Evolutionary conservation across 2,797 vertebrate genomes (phyloP).

Genomic region (Notoglanidium macrostoma): DNA sequence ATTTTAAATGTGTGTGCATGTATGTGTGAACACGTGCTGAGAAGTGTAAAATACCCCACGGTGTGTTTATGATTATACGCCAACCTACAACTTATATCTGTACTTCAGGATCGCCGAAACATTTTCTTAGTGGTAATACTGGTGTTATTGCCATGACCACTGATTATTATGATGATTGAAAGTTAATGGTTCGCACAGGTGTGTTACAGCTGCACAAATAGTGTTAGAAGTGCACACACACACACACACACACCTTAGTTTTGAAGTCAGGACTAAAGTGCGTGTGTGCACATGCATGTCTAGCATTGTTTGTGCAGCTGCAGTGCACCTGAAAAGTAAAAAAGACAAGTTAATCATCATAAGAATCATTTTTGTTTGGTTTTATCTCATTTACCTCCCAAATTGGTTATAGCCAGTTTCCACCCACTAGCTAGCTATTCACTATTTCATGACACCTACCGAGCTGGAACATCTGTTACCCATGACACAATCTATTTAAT

Average conservation of each 20-base stretch:
- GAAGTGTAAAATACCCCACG: not conserved
- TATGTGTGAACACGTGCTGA: not conserved
- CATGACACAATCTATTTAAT: not conserved
- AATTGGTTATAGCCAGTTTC: not conserved
- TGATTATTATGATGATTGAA: conserved; percentile 22
- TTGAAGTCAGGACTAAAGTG: not conserved
- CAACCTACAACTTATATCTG: not conserved
- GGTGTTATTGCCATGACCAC: not conserved
- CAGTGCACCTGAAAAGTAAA: conserved; percentile 8
- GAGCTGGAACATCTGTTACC: not conserved
- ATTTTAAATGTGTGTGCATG: not conserved
- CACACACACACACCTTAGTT: conserved; percentile 1
- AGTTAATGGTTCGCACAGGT: not conserved
- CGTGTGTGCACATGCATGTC: not conserved
- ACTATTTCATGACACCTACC: not conserved
- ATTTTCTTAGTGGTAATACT: not conserved
- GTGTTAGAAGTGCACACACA: not conserved
- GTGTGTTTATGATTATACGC: not conserved
- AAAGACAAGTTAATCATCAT: not conserved
- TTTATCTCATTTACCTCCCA: not conserved
- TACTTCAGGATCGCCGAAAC: not conserved
- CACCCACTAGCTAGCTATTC: not conserved
- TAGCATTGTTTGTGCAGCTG: conserved; percentile 26
- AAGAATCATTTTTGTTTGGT: not conserved
- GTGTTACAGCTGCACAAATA: conserved; percentile 41